These are phyloP conservation scores for Pseudonaja textilis DNA, from an alignment of 2,113 vertebrate species.

Conservation along the genomic window DNA sequence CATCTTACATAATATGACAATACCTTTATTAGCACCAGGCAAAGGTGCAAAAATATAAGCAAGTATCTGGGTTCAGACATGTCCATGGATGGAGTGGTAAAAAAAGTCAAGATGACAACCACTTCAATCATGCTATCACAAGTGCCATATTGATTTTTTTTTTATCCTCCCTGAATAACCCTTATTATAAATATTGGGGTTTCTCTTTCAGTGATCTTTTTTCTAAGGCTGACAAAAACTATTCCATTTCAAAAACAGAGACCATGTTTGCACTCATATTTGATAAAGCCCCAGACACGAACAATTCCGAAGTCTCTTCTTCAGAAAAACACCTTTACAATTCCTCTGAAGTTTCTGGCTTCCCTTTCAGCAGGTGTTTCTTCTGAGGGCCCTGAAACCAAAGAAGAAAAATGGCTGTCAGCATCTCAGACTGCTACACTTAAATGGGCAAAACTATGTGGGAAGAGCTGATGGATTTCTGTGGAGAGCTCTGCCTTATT, in stretches of 20 bases:
- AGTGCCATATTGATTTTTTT: not conserved
- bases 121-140: not conserved
- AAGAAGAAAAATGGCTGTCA: not conserved
- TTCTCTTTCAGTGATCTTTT: not conserved
- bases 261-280: not conserved
- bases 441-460: accelerated
- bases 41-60: not conserved
- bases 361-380: conserved; percentile 78
- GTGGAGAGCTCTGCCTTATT: not conserved
- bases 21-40: not conserved
- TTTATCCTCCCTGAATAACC: not conserved
- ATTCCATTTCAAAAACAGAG: not conserved
- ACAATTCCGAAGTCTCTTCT: conserved; percentile 31
- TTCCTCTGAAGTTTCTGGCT: conserved; percentile 53
- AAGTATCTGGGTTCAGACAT: not conserved
- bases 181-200: not conserved
- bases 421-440: not conserved
- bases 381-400: conserved; percentile 85
- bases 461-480: no score
- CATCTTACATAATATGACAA: not conserved
- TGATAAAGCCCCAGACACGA: not conserved
- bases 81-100: not conserved
- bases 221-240: not conserved
- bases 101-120: not conserved
- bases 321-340: conserved; percentile 16